Evolutionary conservation across 1,140 invertebrate genomes (phyloP), one percentile per base, ranked within the genome.

Genomic region (Drosophila mayri): DNA sequence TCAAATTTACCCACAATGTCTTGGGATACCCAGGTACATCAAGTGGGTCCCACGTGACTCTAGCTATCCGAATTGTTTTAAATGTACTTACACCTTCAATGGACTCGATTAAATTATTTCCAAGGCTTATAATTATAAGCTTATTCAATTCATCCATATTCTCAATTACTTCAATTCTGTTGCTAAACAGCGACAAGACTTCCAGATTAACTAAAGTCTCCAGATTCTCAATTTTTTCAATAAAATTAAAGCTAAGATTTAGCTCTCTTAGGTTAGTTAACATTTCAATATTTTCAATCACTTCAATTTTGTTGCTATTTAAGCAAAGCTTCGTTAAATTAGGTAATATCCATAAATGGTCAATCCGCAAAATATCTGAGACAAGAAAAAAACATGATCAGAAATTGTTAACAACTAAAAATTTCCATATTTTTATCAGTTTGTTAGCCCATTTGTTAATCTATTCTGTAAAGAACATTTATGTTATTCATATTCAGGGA

Each of bases 221-320:
- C 18, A 98, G 93, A 77, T 97, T 97, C 94, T 98, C 97, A 59
- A 99, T 97, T 81, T 94, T 94, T 81, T 95, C 94, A 60, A 99
- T 97, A 44, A 95, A 95, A 93, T 99, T 99, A 80, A 97, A 97
- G 7, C 97, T 96, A 55, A 97, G 93, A 85, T 96, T 97, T 25
- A 99, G 92, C 93, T 98, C 96, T 64, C 94, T 95, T 6, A 99
- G 93, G 63, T 97, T 95, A n/a, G 94, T 94, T 1, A 98, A 93
- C 81, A 94, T 94, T 68, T 96, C 95, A 7, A 99, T 93, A 93
- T 98, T 97, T 92, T 99, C 97, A 60, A 99, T 99, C 93, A 96
- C 96, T 71, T 96, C 94, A 49, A 99, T 99, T 91, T 98, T 98
- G 62, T 99, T 99, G 77, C 97, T 97, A 16, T 97, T 96, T 35